A percentile compares a stretch with the other conserved stretches of the same genome.
phyloP scores from a whole-genome alignment of 2,113 vertebrate genomes.

The Phaethornis superciliosus region DNA sequence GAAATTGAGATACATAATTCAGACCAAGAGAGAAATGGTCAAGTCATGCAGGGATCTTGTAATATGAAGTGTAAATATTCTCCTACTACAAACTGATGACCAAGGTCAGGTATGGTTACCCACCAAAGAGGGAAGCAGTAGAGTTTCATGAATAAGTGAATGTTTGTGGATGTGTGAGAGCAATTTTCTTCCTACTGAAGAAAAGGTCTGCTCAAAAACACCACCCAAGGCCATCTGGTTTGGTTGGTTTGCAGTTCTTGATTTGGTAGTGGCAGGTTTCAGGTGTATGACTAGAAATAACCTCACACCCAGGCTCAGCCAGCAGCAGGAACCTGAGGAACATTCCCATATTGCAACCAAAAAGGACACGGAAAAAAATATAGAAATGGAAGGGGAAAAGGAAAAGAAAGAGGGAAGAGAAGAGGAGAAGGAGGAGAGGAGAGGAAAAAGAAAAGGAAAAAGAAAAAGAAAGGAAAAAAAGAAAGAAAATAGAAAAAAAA shows the following conservation, averaged over 20 bases:
- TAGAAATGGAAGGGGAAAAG: too few relatives aligned
- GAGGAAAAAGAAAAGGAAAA: too few relatives aligned
- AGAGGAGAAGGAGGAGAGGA: too few relatives aligned
- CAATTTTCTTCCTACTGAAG: not conserved
- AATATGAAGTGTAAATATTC: not conserved
- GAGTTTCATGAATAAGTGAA: not conserved
- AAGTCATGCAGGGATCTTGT: fast-evolving
- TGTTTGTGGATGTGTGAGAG: fast-evolving
- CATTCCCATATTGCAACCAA: fast-evolving
- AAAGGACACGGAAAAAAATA: not conserved
- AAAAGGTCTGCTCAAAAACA: not conserved
- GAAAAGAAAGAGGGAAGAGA: too few relatives aligned
- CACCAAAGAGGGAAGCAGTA: not conserved
- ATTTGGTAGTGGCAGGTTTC: not conserved
- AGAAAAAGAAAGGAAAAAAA: too few relatives aligned
- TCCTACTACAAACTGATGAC: not conserved
- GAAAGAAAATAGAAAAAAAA: too few relatives aligned
- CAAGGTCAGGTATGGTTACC: fast-evolving
- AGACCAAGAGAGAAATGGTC: not conserved
- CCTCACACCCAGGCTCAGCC: fast-evolving
- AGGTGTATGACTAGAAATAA: not conserved
- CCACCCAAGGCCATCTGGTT: fast-evolving
- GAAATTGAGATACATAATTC: not conserved
- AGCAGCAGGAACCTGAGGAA: not conserved
- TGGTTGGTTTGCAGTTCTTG: not conserved